These are phyloP conservation scores for Bos javanicus DNA, from an alignment of 2,113 vertebrate species.

Conservation along the genomic window DNA sequence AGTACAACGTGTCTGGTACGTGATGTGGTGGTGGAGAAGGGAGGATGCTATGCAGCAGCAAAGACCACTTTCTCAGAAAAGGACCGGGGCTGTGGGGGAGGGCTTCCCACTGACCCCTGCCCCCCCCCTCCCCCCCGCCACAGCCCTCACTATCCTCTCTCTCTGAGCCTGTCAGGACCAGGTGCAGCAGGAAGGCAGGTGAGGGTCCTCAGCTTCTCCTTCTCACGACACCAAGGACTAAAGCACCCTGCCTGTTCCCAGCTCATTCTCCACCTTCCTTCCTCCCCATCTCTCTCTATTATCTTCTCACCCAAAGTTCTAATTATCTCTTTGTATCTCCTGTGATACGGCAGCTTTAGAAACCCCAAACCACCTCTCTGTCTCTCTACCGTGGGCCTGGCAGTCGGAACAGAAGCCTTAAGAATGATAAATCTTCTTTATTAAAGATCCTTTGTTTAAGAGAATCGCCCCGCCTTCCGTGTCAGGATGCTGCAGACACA, in stretches of 20 bases:
- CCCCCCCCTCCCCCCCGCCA: too few species aligned
- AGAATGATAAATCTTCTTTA: background rate
- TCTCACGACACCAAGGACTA: background rate
- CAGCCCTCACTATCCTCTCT: background rate
- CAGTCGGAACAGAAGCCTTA: background rate
- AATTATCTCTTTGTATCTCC: background rate
- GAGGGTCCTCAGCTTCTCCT: background rate
- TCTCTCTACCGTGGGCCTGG: background rate
- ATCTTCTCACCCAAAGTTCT: background rate
- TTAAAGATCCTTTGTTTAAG: conserved; percentile 30
- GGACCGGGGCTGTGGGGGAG: accelerated
- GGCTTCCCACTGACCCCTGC: accelerated
- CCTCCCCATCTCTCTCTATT: accelerated
- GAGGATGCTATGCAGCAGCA: too few species aligned
- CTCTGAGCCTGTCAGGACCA: accelerated
- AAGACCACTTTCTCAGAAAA: background rate
- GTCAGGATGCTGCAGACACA: background rate
- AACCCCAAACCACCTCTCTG: background rate
- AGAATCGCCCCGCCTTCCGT: accelerated
- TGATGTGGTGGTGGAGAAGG: accelerated
- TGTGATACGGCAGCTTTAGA: background rate
- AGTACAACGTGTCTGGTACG: accelerated
- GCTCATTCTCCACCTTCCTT: background rate
- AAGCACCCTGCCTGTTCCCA: background rate
- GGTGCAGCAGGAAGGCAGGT: background rate